Evolutionary conservation across 2,113 vertebrate species (phyloP), one percentile per base, ranked within the genome.

Genomic region (Phaetusa simplex): DNA sequence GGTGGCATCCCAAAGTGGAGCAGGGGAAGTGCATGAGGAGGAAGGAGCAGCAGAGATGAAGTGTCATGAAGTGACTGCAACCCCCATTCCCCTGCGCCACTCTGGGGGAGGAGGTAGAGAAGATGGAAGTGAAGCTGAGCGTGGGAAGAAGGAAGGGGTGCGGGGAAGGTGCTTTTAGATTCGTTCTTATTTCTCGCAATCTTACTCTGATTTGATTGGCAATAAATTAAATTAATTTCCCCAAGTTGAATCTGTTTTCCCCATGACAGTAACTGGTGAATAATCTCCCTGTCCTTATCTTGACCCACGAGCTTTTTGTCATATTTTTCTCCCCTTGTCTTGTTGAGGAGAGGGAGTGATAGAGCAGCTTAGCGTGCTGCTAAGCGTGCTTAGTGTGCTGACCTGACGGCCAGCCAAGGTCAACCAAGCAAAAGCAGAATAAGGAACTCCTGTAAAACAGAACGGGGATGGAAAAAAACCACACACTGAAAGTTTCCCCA

Each of bases 291-390:
- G 47, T 43, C 36, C n/a, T 53, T 74, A 22, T 29, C 30, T 58
- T 2, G 4, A 81, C 38, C 36, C 20, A 14, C 0, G 0, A 67
- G 19, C 26, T 76, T 52, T 38, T 40, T 12, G 3, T 8, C 36
- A 6, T 30, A 32, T 14, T 88, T 82, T 82, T 53, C 11, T 58
- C 30, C 58, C 10, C 12, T 14, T 36, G 5, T 38, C 47, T 58
- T 15, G 7, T n/a, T n/a, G 42, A 69, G 34, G 16, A 47, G 4
- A 6, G 5, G 24, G 17, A 77, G 14, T 2, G 5, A 59, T 8
- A 67, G 38, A 81, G 21, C 20, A 21, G 42, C 11, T 67, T 40
- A 38, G 64, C 58, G 55, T 34, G 24, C 23, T 38, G 38, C 38
- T 38, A 38, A 38, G 38, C 8, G 38, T 38, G 42, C 11, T 67